A percentile compares a stretch with the other conserved stretches of the same genome.
Evolutionary conservation across 2,888 invertebrate genomes (phyloP).

Genomic region (Caenorhabditis sp.): DNA sequence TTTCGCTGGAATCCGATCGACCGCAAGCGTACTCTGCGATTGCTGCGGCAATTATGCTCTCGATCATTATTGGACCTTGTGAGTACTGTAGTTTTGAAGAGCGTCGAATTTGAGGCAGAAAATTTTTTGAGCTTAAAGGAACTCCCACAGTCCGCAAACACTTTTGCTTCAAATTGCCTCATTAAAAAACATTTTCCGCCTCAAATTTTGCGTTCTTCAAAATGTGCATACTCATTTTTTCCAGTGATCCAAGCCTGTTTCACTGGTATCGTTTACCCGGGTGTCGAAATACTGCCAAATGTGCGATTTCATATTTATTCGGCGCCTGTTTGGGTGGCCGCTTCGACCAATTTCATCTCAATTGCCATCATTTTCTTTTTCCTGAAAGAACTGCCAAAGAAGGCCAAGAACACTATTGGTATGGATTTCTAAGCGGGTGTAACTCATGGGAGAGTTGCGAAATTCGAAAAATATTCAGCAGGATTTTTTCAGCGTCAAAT

Average conservation of each 20-base stretch:
- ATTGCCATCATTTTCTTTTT: slow-evolving; percentile 35
- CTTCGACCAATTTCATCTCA: slow-evolving; percentile 47
- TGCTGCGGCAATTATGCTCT: slow-evolving; percentile 40
- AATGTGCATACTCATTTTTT: slow-evolving; percentile 18
- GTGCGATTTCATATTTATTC: slow-evolving; percentile 50
- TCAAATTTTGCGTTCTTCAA: not conserved
- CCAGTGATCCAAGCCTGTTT: slow-evolving; percentile 50
- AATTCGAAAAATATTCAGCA: too few relatives aligned
- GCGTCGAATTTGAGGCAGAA: too few relatives aligned
- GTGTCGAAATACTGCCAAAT: slow-evolving; percentile 32
- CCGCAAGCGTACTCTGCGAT: slow-evolving; percentile 45
- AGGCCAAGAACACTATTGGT: slow-evolving; percentile 22
- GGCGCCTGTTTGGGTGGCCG: slow-evolving; percentile 52
- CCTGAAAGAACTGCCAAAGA: slow-evolving; percentile 36
- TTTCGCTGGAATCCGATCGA: slow-evolving; percentile 34
- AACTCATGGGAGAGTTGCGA: too few relatives aligned
- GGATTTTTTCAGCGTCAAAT: too few relatives aligned
- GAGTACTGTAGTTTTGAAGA: too few relatives aligned
- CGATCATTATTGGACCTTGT: slow-evolving; percentile 51
- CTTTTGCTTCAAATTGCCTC: too few relatives aligned
- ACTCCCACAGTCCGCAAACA: too few relatives aligned
- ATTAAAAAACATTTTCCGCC: not conserved
- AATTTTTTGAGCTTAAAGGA: not conserved
- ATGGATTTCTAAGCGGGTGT: not conserved
- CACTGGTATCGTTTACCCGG: slow-evolving; percentile 41